These are phyloP conservation scores for Hemibagrus wyckioides DNA, from an alignment of 2,113 vertebrate species.

Conservation along the genomic window DNA sequence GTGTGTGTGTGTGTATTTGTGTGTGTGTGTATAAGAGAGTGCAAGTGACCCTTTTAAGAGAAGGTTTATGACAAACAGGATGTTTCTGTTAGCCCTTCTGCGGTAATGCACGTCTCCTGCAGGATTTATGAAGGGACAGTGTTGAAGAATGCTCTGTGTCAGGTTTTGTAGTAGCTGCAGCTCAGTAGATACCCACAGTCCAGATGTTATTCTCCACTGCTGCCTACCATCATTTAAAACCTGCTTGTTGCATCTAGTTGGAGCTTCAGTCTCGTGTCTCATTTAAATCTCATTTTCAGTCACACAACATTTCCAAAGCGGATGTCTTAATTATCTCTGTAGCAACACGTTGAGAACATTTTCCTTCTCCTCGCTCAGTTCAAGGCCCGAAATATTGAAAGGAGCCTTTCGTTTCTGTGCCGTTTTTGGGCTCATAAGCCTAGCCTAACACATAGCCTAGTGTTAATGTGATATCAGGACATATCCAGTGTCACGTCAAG, in stretches of 20 bases:
- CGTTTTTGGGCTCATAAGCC: neutral
- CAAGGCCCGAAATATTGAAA: neutral
- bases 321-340: neutral
- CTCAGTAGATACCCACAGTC: neutral
- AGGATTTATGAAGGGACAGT: constrained; percentile 14
- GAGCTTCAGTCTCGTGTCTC: neutral
- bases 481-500: neutral
- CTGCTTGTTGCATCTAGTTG: neutral
- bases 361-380: neutral
- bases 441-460: neutral
- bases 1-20: neutral
- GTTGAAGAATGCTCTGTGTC: constrained; percentile 13
- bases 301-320: neutral
- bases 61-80: neutral
- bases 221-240: neutral
- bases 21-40: too few relatives aligned
- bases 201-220: neutral
- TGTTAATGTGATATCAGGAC: neutral
- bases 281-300: neutral
- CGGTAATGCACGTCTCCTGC: constrained; percentile 16
- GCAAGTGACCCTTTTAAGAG: neutral
- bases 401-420: neutral
- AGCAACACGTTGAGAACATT: neutral
- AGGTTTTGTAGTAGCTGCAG: neutral
- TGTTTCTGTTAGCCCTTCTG: neutral